These are phyloP conservation scores for Eristalinus aeneus DNA, from an alignment of 2,888 invertebrate genomes.

Conservation along the genomic window DNA sequence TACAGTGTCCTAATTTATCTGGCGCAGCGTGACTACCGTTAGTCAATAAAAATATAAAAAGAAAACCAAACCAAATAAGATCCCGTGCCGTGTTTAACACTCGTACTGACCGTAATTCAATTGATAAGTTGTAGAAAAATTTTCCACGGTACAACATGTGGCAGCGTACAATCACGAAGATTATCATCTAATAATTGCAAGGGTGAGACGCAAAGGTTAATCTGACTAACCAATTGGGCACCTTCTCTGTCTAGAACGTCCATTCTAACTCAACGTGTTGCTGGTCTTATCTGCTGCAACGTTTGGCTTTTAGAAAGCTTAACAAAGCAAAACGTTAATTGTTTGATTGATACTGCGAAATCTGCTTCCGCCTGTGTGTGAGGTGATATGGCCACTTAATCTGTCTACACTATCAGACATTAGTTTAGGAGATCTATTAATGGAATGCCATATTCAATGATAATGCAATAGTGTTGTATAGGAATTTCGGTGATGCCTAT, in stretches of 20 bases:
- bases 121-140: background rate
- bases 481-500: background rate
- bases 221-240: background rate
- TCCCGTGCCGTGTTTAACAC: background rate
- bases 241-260: background rate
- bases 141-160: background rate
- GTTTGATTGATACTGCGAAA: background rate
- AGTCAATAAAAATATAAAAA: too few species aligned
- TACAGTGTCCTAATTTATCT: too few species aligned
- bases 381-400: background rate
- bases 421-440: background rate
- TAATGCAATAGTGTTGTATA: background rate
- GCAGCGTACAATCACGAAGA: background rate
- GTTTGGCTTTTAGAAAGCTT: background rate
- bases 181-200: background rate
- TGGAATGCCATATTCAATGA: background rate
- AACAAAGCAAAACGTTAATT: background rate
- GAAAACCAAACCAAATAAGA: too few species aligned
- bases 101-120: background rate
- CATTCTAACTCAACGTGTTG: background rate
- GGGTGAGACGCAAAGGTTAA: background rate
- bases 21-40: too few species aligned
- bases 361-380: background rate
- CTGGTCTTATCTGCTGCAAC: background rate
- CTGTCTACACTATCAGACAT: background rate